phyloP scores from a whole-genome alignment of 2,113 vertebrate genomes.

The Ploceus nigricollis region DNA sequence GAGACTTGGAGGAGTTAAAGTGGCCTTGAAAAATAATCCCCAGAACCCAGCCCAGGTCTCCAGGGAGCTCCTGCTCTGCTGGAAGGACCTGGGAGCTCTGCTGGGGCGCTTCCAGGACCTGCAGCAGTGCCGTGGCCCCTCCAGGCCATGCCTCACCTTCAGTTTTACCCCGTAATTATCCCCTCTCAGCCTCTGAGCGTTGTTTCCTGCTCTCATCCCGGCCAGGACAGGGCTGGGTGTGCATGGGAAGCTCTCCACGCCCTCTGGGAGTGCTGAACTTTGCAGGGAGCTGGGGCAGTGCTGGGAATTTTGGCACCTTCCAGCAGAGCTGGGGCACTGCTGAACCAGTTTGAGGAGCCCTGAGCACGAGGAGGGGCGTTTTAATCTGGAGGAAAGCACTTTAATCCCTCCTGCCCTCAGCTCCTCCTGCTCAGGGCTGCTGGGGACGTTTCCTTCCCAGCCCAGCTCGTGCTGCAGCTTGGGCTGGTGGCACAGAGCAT shows the following conservation, averaged over 20 bases:
- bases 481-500: accelerated
- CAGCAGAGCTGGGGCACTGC: neutral
- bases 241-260: conserved; percentile 39
- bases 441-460: neutral
- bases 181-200: conserved; percentile 2
- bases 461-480: neutral
- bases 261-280: conserved; percentile 18
- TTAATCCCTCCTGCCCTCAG: neutral
- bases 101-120: neutral
- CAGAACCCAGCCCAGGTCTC: neutral
- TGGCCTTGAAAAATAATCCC: neutral
- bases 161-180: conserved; percentile 33
- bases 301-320: neutral
- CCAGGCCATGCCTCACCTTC: conserved; percentile 1
- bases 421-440: neutral
- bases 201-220: conserved; percentile 19
- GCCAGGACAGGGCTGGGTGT: conserved; percentile 33
- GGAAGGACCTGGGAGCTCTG: neutral
- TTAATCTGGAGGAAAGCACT: neutral
- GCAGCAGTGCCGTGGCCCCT: neutral
- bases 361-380: neutral
- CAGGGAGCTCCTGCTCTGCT: neutral
- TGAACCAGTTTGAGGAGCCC: neutral
- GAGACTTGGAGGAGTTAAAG: neutral
- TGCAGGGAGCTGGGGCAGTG: conserved; percentile 1